These are phyloP conservation scores for Drosophila cracens DNA, from an alignment of 2,888 invertebrate genomes.

Conservation along the genomic window DNA sequence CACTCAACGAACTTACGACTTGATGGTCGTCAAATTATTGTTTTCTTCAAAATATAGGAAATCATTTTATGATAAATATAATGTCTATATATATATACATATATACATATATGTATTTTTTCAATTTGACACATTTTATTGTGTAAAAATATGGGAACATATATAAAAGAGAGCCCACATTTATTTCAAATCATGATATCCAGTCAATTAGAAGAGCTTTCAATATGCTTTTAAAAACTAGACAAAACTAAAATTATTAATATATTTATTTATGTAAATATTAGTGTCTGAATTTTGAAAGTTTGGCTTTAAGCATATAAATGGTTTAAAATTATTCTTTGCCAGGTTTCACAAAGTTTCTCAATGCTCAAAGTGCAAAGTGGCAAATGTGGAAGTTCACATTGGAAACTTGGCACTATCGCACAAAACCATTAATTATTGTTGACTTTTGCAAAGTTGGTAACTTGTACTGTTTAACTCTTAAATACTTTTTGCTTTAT, in stretches of 20 bases:
- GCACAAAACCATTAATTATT: conserved; percentile 4
- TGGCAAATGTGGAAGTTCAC: neutral
- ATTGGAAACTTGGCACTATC: neutral
- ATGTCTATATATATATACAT: neutral
- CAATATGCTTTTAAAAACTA: neutral
- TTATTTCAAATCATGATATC: neutral
- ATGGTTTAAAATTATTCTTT: neutral
- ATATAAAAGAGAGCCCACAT: neutral
- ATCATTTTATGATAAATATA: neutral
- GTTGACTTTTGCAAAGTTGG: neutral
- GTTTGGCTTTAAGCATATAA: neutral
- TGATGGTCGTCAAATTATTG: neutral
- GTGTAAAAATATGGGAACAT: neutral
- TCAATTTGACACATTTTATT: conserved; percentile 1
- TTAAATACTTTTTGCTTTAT: conserved; percentile 2
- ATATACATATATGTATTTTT: too few species aligned
- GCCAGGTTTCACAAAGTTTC: neutral
- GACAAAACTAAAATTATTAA: neutral
- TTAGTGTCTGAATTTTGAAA: neutral
- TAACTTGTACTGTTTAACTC: neutral
- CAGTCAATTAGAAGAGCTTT: neutral
- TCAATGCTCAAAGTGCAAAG: neutral
- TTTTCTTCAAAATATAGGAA: neutral
- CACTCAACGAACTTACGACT: neutral
- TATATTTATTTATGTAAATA: neutral